Percentiles rank a stretch among this genome's conserved stretches.
phyloP scores from a whole-genome alignment of 2,113 vertebrate species.

The Cacatua alba region DNA sequence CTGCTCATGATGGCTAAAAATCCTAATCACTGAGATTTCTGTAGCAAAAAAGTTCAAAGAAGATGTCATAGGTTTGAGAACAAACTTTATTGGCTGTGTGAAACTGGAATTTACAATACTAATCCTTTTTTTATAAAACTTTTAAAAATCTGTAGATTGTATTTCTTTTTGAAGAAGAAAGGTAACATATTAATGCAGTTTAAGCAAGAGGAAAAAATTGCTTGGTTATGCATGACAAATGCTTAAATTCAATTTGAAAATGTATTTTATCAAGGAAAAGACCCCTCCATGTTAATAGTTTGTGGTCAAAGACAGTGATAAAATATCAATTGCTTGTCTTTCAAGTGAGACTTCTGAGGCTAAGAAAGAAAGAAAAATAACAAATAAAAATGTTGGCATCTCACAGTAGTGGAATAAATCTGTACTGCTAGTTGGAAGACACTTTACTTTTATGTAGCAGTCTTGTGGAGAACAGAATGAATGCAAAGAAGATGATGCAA shows the following conservation, averaged over 20 bases:
- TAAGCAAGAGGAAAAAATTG: background rate
- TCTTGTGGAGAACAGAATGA: background rate
- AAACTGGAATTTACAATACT: background rate
- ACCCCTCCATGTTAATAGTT: background rate
- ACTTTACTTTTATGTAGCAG: background rate
- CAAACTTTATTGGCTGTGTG: background rate
- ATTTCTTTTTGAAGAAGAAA: background rate
- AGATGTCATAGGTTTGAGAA: background rate
- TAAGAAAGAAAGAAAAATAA: background rate
- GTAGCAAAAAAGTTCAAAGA: background rate
- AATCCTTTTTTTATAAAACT: background rate
- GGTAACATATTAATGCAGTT: background rate
- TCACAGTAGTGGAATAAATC: background rate
- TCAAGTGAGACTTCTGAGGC: background rate
- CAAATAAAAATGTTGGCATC: background rate
- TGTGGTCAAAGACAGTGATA: background rate
- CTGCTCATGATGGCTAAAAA: background rate
- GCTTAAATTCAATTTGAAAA: background rate
- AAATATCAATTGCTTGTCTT: background rate
- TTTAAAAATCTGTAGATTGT: background rate
- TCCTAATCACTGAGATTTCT: background rate
- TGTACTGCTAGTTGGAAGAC: background rate
- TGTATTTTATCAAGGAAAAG: background rate
- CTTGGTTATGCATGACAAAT: background rate
- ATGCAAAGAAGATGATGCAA: background rate